Evolutionary conservation across 1,140 invertebrate genomes (phyloP).

Genomic region (Hypsibius dujardini): DNA sequence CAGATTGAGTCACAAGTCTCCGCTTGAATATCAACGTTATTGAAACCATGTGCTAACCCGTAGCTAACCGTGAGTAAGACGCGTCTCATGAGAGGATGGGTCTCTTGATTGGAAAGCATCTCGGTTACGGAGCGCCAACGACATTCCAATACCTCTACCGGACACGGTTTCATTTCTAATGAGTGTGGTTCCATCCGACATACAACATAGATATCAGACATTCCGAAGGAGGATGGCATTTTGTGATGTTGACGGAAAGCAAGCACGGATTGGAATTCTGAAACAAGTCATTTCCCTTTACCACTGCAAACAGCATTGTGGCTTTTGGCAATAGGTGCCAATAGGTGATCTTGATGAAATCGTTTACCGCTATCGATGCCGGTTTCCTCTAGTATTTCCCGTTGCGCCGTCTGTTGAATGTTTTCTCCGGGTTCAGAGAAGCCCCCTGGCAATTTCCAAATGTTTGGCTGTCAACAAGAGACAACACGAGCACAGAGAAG

Average conservation of each 20-base stretch:
- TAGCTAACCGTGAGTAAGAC: neutral
- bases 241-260: neutral
- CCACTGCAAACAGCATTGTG: neutral
- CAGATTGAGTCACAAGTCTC: neutral
- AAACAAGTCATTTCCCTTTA: neutral
- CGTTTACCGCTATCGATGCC: neutral
- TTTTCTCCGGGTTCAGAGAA: neutral
- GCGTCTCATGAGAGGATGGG: neutral
- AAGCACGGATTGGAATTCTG: neutral
- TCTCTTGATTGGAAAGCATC: neutral
- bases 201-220: conserved; percentile 5
- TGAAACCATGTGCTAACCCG: neutral
- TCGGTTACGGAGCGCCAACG: neutral
- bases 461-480: neutral
- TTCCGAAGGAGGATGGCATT: neutral
- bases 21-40: neutral
- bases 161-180: neutral
- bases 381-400: neutral
- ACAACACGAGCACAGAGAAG: neutral
- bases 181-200: neutral
- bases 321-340: neutral
- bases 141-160: neutral
- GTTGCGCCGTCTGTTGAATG: neutral
- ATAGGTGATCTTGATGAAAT: neutral
- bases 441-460: neutral